Conservation (phyloP, 1,140 invertebrate genomes). For the Cardiocondyla obscurior region DNA sequence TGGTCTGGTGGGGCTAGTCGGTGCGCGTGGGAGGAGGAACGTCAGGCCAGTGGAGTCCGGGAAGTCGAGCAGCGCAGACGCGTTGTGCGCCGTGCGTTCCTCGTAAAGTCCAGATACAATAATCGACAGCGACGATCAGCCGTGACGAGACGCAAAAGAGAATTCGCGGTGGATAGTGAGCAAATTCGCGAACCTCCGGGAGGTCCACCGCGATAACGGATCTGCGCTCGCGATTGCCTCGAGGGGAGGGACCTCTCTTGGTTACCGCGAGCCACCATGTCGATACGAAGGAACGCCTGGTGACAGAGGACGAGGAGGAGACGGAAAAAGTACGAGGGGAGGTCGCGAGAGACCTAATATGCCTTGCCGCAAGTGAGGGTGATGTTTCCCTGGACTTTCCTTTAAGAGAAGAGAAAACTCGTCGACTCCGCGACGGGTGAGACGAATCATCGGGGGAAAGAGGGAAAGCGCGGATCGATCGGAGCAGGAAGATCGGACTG, state of each 20-base stretch:
- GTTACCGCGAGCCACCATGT: background rate
- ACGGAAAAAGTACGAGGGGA: background rate
- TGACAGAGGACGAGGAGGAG: background rate
- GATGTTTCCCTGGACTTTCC: slow-evolving; percentile 18
- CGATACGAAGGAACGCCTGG: slow-evolving; percentile 54
- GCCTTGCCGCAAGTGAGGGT: slow-evolving; percentile 50
- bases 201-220: background rate
- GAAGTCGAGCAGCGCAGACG: slow-evolving; percentile 84
- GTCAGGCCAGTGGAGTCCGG: slow-evolving; percentile 82
- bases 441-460: background rate
- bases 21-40: slow-evolving; percentile 81
- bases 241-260: slow-evolving; percentile 52
- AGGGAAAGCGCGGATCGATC: background rate
- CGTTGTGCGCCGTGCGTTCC: slow-evolving; percentile 73
- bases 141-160: background rate
- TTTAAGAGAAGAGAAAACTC: background rate
- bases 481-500: slow-evolving; percentile 8
- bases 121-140: background rate
- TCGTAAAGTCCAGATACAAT: slow-evolving; percentile 30
- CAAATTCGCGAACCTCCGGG: background rate
- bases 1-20: slow-evolving; percentile 73
- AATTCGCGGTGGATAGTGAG: no score
- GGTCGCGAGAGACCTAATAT: background rate
- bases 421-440: background rate
- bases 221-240: background rate